Base-by-base conservation (phyloP, 2,888 invertebrate genomes). In the Vanessa cardui region DNA sequence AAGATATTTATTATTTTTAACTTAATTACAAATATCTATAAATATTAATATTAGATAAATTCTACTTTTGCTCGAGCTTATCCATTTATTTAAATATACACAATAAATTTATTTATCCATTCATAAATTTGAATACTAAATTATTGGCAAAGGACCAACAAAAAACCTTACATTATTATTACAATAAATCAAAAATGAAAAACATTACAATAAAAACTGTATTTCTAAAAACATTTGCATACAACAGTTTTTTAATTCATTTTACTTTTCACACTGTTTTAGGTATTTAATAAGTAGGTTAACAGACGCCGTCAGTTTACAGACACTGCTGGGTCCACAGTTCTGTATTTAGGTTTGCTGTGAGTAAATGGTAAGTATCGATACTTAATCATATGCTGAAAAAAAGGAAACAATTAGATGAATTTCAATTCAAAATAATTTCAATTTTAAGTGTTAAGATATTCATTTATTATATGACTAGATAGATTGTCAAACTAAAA, bases 331-430 rank as follows among this genome's bases (percentile, higher is more conserved):
- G 88, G 76, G 68, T 92, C 91, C 66, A 92, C 89, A 70, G 90
- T 95, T 90, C 97, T 96, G 94, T 99, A 99, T 89, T 96, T 96
- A 82, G 99, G 98, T 94, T 99, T 99, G 83, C 99, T 98, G 87
- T 98, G 97, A 64, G 99, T 99, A 90, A 99, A 99, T 71, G 99
- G 99, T 89, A 99, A 94, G 93, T 99, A 99, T 91, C 97, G 96
- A 92, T 99, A 99, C 93, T 98, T 99, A 85, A 99, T 97, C 99
- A 99, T 99, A 94, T 99, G 99, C 98, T 99, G 94, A 73, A 95
- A 94, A 80, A 77, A 78, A 85, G 81, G 79, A 76, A 70, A 61
- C 15, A 47, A 47, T n/a, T 47, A 47, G 16, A n/a, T 8, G 3
- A n/a, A 47, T 47, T 47, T 47, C 21, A 6, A 52, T 12, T 52